Evolutionary conservation across 2,888 invertebrate species (phyloP), one percentile per base, ranked within the genome.

Genomic region (Drosophila vallismaia): DNA sequence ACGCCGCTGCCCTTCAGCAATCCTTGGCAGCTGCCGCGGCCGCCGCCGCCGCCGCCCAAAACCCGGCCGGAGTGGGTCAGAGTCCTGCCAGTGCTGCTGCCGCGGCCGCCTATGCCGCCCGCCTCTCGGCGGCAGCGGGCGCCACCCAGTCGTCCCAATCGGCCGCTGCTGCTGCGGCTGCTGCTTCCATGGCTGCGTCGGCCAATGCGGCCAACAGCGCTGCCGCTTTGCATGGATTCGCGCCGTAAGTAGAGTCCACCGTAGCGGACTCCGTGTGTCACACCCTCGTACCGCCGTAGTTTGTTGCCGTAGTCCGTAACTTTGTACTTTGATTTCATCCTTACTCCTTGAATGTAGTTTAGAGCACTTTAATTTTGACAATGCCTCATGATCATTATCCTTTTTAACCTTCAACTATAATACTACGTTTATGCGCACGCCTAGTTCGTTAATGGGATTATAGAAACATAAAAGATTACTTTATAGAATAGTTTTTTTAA

Each of bases 161-260:
- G 94, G 96, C 95, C 90, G 95, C 89, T 77, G 84, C 87, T 77
- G 88, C 91, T 76, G 90, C 91, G 75, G 90, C 91, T 80, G 90
- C 96, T 90, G 95, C 95, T 82, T 92, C 96, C 87, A 90, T 90
- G 85, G 91, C 91, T 70, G 91, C 91, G 77, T 89, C 91, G 93
- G 96, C 91, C 72, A 90, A 89, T 84, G 96, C 96, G 86, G 96
- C 90, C 83, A 96, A 96, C 86, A 95, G 95, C 79, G 94, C 95
- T 87, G 94, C 95, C 91, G 95, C 95, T 91, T 93, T 96, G 92
- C 97, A 96, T 94, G 96, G 97, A 91, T 97, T 97, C 93, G 95
- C 97, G 92, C 96, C 96, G 96, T 96, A 95, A 96, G 96, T 96
- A 94, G 92, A 91, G 87, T 54, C 49, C 59, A 74, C 62, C 70